Evolutionary conservation across 2,113 vertebrate genomes (phyloP), one percentile per base, ranked within the genome.

Genomic region (Peromyscus polionotus): DNA sequence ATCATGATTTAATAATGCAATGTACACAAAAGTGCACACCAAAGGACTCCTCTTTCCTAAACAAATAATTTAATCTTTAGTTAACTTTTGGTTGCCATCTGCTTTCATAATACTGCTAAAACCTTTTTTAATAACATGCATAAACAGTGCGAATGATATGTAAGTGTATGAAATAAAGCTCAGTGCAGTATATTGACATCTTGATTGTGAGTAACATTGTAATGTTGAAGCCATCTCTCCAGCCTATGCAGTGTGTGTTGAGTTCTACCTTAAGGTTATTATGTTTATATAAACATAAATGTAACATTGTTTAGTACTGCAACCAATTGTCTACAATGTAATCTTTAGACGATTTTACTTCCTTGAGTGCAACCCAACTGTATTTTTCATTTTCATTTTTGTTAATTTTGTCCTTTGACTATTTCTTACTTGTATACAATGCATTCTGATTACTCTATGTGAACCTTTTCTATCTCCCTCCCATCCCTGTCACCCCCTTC

Each of bases 11-110:
- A 6, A 8, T 95, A 6, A 8, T 84, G 85, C 24, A 88, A 57
- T 88, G 36, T 26, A 92, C n/a, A 67, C 39, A 88, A 36, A 94
- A 90, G 75, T 96, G 85, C 51, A 87, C 51, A 92, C 9, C 75
- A 61, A 93, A 94, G 83, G 42, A 65, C 5, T 93, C 22, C 14
- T 93, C n/a, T 95, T 95, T 95, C 33, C 39, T 93, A 92, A 93
- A 54, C 6, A n/a, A 36, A 26, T 48, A 70, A 72, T 95, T 79
- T 96, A 93, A 45, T 72, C 6, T 91, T 92, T 12, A 70, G 19
- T 12, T 75, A 92, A 61, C 54, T 16, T 0, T 20, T 83, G 28
- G 3, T 86, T 93, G 11, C 19, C 11, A 87, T 11, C 39, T 91
- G 39, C 16, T 88, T 92, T 93, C 4, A 51, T 89, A 95, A 79